Evolutionary conservation across 1,140 invertebrate species (phyloP), one percentile per base, ranked within the genome.

Genomic region (Brachionus rotundiformis): DNA sequence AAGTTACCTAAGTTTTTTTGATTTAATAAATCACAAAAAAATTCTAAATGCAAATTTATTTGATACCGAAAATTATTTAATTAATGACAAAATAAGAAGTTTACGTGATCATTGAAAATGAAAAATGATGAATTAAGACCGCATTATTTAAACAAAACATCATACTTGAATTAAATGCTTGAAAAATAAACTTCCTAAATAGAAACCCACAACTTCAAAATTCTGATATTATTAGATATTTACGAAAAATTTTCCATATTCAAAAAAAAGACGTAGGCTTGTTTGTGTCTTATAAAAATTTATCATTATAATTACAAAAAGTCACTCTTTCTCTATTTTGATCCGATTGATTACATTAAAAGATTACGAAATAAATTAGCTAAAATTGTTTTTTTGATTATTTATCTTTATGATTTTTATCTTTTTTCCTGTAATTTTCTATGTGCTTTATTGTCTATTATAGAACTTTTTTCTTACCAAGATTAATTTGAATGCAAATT

Each of bases 361-460:
- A 73, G 68, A 73, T 73, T 73, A 73, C 10, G 36, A 41, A 73
- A 73, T 73, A 73, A 73, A 73, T 73, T 73, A 73, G 36, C 33
- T 44, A 44, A 73, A 73, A 73, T 73, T 19, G 39, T 44, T 44
- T 44, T 73, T 41, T 54, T 54, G n/a, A n/a, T 54, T 44, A 44
- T 73, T 44, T 44, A 23, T 73, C 44, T 73, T 31, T 44, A 4
- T 73, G 68, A 73, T 73, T 41, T 73, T 73, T 73, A 73, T 73
- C 68, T 73, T 44, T 73, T 73, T 73, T 73, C 68, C 68, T 73
- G 68, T 73, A 73, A 73, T 71, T 39, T 68, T 68, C 39, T 73
- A 23, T 33, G 29, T 29, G 27, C 19, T 25, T 33, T 68, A 36
- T 36, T 68, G 29, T 68, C 61, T 54, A 54, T 54, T 8, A 54